Conservation (phyloP, 2,113 vertebrate genomes). For the Lagenorhynchus albirostris region DNA sequence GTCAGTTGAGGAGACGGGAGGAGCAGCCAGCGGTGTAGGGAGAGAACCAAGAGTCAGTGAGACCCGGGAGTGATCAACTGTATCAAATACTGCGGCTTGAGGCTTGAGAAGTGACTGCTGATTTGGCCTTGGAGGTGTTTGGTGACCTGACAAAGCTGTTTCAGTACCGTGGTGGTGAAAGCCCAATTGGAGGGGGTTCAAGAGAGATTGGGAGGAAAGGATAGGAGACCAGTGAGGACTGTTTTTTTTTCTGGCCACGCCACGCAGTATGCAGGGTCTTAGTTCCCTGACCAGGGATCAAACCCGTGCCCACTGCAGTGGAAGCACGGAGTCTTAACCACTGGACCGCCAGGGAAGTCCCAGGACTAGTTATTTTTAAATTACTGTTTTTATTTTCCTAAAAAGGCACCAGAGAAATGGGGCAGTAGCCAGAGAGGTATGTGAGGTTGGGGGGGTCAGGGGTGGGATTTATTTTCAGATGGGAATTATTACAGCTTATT, state of each 20-base stretch:
- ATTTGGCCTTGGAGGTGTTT: not conserved
- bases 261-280: not conserved
- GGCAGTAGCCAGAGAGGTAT: not conserved
- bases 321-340: not conserved
- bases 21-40: no score
- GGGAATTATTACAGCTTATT: not conserved
- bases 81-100: not conserved
- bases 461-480: not conserved
- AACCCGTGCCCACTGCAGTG: not conserved
- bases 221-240: not conserved
- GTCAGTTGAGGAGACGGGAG: not conserved
- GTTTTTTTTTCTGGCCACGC: not conserved
- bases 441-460: not conserved
- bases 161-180: not conserved
- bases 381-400: not conserved
- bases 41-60: not conserved
- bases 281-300: not conserved
- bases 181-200: not conserved
- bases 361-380: not conserved
- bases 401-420: not conserved
- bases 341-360: not conserved
- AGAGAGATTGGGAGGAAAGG: not conserved
- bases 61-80: not conserved
- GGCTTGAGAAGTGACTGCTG: not conserved
- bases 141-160: not conserved